These are phyloP conservation scores for Polydrusus pterygomalis DNA, from an alignment of 2,888 invertebrate species.

Conservation along the genomic window DNA sequence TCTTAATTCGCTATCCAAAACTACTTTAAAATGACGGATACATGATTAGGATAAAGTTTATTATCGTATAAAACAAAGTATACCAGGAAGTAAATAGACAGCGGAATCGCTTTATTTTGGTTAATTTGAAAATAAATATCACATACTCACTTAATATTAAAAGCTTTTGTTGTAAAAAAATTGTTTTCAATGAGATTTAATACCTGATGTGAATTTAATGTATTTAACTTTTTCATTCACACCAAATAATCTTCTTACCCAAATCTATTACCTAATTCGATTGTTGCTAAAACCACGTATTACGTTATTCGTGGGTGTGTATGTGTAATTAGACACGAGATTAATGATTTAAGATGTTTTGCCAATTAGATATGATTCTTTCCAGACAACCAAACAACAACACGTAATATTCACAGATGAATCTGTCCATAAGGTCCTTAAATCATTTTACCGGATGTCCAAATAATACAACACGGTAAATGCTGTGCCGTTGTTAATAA, in stretches of 20 bases:
- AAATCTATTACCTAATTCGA: constrained; percentile 1
- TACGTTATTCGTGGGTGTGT: not conserved
- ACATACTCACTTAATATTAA: too few species aligned
- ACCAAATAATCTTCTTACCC: not conserved
- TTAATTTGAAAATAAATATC: too few species aligned
- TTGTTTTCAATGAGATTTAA: not conserved
- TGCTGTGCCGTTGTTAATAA: too few species aligned
- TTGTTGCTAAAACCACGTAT: not conserved
- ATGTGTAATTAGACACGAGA: constrained; percentile 4
- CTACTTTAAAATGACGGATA: too few species aligned
- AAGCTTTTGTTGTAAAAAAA: not conserved
- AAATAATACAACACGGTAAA: too few species aligned
- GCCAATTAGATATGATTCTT: constrained; percentile 10
- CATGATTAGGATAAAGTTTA: too few species aligned
- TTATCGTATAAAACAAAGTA: too few species aligned
- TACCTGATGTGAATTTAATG: too few species aligned
- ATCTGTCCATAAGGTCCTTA: not conserved
- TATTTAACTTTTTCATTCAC: constrained; percentile 2
- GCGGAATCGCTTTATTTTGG: too few species aligned
- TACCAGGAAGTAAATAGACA: too few species aligned
- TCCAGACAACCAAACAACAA: not conserved
- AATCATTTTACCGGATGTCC: too few species aligned
- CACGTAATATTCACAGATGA: not conserved
- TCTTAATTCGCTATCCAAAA: too few species aligned
- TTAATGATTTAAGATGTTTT: constrained; percentile 11